A percentile compares a stretch with the other conserved stretches of the same genome.
Evolutionary conservation across 2,888 invertebrate genomes (phyloP).

Genomic region (Thera obeliscata): DNA sequence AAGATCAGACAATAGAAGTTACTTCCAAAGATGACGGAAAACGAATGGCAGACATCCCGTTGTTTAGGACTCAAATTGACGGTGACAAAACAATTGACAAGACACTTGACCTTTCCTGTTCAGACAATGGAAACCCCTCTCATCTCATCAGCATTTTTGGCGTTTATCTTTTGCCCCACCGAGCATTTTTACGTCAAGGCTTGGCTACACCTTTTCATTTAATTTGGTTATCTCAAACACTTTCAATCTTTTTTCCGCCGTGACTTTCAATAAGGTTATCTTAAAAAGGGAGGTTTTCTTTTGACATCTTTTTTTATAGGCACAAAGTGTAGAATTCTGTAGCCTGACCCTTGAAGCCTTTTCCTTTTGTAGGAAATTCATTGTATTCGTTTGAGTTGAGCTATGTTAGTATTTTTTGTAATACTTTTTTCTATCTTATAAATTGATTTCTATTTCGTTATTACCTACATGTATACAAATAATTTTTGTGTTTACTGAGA

Average conservation of each 20-base stretch:
- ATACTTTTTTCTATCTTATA: no score
- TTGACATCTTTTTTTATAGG: background rate
- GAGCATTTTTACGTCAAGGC: constrained; percentile 19
- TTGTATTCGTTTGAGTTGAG: no score
- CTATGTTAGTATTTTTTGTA: no score
- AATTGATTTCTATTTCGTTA: no score
- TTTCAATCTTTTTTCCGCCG: constrained; percentile 28
- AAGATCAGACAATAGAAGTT: no score
- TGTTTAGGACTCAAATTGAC: constrained; percentile 1
- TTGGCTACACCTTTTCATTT: constrained; percentile 24
- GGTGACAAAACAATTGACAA: constrained; percentile 3
- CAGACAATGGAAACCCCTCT: constrained; percentile 17
- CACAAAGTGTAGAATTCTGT: background rate
- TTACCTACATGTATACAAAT: no score
- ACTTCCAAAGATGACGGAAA: background rate
- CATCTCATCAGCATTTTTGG: constrained; percentile 19
- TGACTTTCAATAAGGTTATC: constrained; percentile 26
- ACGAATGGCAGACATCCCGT: background rate
- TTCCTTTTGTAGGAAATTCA: no score
- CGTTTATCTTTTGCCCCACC: constrained; percentile 19
- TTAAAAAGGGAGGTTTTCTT: background rate
- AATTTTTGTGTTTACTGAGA: no score
- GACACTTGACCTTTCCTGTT: constrained; percentile 13
- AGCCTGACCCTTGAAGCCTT: background rate
- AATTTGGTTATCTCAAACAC: constrained; percentile 22